A percentile compares a stretch with the other conserved stretches of the same genome.
These are phyloP conservation scores for Sebastiscus tertius DNA, from an alignment of 2,797 vertebrate species.

Conservation along the genomic window DNA sequence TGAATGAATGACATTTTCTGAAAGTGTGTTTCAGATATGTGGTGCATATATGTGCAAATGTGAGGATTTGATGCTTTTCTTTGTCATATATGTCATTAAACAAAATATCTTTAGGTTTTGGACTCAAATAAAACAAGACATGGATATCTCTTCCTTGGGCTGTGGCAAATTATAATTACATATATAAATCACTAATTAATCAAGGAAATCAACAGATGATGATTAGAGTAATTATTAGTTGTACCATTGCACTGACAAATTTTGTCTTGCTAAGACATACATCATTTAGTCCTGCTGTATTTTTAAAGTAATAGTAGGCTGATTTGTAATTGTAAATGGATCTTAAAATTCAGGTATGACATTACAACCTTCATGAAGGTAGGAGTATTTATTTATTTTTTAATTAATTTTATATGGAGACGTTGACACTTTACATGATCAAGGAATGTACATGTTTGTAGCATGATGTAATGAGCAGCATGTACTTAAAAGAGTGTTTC, in stretches of 20 bases:
- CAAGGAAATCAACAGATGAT: neutral
- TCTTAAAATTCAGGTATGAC: neutral
- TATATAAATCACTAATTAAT: neutral
- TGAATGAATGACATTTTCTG: neutral
- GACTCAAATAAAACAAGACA: neutral
- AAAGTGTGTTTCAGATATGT: neutral
- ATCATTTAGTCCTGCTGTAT: neutral
- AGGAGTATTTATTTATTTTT: neutral
- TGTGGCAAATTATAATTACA: neutral
- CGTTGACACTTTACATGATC: no score
- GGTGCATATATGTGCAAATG: neutral
- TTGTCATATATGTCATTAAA: neutral
- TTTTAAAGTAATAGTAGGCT: neutral
- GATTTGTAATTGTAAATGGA: neutral
- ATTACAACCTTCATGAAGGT: neutral
- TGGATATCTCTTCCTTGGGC: neutral
- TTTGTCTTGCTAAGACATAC: neutral
- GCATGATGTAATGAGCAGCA: no score
- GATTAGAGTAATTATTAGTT: neutral
- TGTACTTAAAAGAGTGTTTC: no score
- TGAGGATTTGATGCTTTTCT: neutral
- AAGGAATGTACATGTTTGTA: no score
- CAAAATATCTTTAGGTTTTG: neutral
- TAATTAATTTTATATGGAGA: no score
- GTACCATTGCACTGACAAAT: neutral